Evolutionary conservation across 2,888 invertebrate genomes (phyloP), one percentile per base, ranked within the genome.

Genomic region (Phaedon cochleariae): DNA sequence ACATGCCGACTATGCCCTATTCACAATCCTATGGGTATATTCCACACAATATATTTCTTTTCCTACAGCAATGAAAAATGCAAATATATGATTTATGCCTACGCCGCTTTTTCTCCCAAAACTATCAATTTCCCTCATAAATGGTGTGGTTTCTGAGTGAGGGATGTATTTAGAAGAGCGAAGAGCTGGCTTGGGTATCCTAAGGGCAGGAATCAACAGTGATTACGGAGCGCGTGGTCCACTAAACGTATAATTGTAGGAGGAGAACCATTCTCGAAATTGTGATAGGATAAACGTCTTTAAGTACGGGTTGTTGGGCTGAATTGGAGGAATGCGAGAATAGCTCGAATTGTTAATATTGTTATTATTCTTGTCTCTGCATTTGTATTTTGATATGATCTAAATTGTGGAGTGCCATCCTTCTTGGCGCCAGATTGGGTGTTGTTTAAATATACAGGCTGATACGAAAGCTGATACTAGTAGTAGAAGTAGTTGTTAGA

Each of bases 221-320:
- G 67, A 69, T 69, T 69, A 69, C 55, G 63, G 62, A 62, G 65
- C 69, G 67, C 69, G 69, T 61, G 69, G 67, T 63, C 49, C 61
- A 57, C 65, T 67, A 67, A 69, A 69, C 65, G 66, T 67, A 67
- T 69, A 69, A 69, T 69, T 69, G 69, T 67, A 65, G 69, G 69
- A 67, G 69, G 60, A 59, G 62, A 65, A 65, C 63, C 61, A 65
- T 62, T 63, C 59, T 26, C 31, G 46, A 65, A 69, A 64, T 67
- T 67, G 67, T 67, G 65, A 67, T 65, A 65, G 52, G 67, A 67
- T 65, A 69, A 67, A 69, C 58, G 65, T 63, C 63, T 41, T 49
- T 67, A 69, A 69, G 49, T 63, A 63, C 64, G 62, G 69, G 65
- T 69, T 65, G 55, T 37, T 41, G 31, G 48, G 53, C 53, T 64